These are phyloP conservation scores for Oenanthe oenanthe DNA, from an alignment of 2,113 vertebrate genomes.

Conservation along the genomic window DNA sequence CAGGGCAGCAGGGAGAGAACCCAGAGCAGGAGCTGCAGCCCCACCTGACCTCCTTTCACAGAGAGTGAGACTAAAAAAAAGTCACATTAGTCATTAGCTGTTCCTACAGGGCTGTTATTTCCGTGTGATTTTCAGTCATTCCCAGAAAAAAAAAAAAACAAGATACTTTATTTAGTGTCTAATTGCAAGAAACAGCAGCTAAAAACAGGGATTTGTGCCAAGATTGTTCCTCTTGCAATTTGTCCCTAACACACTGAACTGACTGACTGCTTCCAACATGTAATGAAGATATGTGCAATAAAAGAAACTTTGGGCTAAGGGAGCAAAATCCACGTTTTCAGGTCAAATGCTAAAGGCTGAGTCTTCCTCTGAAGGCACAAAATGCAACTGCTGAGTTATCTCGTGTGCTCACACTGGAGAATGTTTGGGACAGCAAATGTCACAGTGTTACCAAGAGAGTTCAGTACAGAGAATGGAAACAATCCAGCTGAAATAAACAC, in stretches of 20 bases:
- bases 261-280: neutral
- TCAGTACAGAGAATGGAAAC: neutral
- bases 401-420: neutral
- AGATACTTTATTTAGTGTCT: neutral
- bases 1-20: neutral
- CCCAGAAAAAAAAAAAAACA: neutral
- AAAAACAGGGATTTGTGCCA: neutral
- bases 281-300: neutral
- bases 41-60: neutral
- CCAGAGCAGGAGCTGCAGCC: neutral
- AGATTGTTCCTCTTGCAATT: neutral
- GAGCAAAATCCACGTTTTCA: neutral
- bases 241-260: neutral
- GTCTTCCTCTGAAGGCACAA: neutral
- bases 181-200: neutral
- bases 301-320: neutral
- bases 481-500: slow-evolving; percentile 42
- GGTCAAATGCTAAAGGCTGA: neutral
- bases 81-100: neutral
- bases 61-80: neutral
- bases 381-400: neutral
- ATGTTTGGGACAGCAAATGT: neutral
- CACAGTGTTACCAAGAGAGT: neutral
- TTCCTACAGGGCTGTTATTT: neutral
- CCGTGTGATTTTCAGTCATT: neutral